Percentiles rank a stretch among this genome's conserved stretches.
Evolutionary conservation across 1,140 invertebrate species (phyloP).

Genomic region (Neodiprion pinetum): DNA sequence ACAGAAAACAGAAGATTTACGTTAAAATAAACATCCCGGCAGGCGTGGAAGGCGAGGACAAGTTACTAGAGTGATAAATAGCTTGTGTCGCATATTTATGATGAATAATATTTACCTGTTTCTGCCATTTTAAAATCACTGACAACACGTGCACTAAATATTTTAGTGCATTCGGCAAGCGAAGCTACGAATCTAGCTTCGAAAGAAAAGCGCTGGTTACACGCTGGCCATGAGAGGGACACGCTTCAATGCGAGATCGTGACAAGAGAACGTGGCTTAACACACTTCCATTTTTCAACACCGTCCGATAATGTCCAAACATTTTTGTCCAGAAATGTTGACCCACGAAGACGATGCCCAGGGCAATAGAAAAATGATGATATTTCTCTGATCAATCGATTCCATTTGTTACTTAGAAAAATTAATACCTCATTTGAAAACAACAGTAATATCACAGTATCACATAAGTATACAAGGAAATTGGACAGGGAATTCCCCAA

Average conservation of each 20-base stretch:
- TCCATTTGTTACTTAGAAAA: no score
- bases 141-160: not conserved
- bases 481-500: not conserved
- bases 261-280: no score
- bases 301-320: no score
- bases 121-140: conserved; percentile 47
- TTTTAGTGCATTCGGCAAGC: not conserved
- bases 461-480: not conserved
- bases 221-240: no score
- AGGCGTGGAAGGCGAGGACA: not conserved
- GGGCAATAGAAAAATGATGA: no score
- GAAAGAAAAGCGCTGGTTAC: not conserved
- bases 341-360: no score
- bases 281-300: no score
- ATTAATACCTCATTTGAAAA: no score
- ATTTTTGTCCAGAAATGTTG: no score
- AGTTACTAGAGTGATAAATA: conserved; percentile 15
- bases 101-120: conserved; percentile 43
- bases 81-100: conserved; percentile 3
- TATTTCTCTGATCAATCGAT: no score
- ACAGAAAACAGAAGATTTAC: conserved; percentile 15
- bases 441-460: no score
- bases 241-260: no score
- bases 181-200: not conserved
- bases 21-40: conserved; percentile 12